Base-by-base conservation (phyloP, 1,140 invertebrate species). In the Temnothorax nylanderi region DNA sequence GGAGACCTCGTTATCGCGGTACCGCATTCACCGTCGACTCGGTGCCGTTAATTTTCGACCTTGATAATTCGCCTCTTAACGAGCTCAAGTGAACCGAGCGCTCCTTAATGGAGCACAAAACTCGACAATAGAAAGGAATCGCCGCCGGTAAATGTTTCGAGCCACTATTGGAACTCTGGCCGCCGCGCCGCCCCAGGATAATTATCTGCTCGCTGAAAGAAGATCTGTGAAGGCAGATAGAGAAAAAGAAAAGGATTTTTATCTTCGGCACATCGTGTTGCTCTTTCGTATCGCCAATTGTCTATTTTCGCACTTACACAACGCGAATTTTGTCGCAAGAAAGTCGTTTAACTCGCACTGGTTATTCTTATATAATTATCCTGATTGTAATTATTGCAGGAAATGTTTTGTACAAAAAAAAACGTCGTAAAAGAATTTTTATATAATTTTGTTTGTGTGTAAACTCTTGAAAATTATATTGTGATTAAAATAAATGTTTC, bases 111-210 rank as follows among this genome's bases (percentile, higher is more conserved):
- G 88, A 80, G 84, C 72, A 87, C 87, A 89, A 93, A 91, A 92
- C 86, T 90, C 86, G 86, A 85, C 87, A 88, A 92, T 92, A 86
- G 91, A 89, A 91, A 90, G 87, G 88, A 93, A 92, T 91, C 81
- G 90, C 80, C 84, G 86, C 47, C 80, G 85, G 91, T 92, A 92
- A 93, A 92, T 93, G 92, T 93, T 93, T 92, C 77, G 85, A 77
- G 77, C 82, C 82, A 74, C 82, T 88, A 91, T 78, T 91, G 76
- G 80, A 91, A 91, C 64, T 82, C 64, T 67, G 16, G 67, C 72
- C 72, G 49, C 62, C 58, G 26, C 26, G 26, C 26, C 56, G 87
- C 84, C 65, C 65, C 64, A 32, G 64, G 85, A 88, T 93, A 92
- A 93, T 93, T 92, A 90, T 91, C 87, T 89, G 71, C 60, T 69